Percentiles rank a stretch among this genome's conserved stretches.
Conservation (phyloP, 2,113 vertebrate genomes). For the Halcyon senegalensis region DNA sequence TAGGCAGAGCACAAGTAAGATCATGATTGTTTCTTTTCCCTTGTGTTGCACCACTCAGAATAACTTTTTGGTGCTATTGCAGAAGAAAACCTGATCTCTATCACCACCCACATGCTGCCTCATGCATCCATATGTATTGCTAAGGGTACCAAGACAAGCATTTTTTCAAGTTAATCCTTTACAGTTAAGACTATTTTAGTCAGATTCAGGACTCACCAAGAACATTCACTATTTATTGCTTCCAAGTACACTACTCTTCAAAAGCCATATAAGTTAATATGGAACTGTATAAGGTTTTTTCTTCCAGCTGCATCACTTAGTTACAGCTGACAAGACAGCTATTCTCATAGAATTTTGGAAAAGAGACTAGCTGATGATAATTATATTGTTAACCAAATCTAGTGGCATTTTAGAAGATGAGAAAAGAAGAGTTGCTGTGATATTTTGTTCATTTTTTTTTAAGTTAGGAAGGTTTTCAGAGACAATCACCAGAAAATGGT, state of each 20-base stretch:
- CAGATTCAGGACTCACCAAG: neutral
- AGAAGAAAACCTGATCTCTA: neutral
- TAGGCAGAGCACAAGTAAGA: neutral
- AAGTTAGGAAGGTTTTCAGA: neutral
- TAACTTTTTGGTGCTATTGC: neutral
- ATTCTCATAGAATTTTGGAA: neutral
- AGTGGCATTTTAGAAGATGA: neutral
- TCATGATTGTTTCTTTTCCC: neutral
- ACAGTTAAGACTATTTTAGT: neutral
- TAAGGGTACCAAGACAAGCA: neutral
- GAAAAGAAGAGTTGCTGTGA: neutral
- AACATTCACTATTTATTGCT: neutral
- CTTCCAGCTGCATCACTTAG: neutral
- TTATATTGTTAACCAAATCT: neutral
- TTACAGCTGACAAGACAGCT: neutral
- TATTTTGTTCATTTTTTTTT: neutral
- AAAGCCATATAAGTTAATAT: neutral
- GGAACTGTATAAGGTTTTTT: neutral
- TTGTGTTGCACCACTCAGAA: fast-evolving
- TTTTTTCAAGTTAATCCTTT: neutral
- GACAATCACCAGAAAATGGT: neutral
- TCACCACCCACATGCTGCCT: neutral
- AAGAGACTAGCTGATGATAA: neutral
- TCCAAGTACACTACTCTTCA: neutral
- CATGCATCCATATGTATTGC: neutral